A percentile compares a stretch with the other conserved stretches of the same genome.
Evolutionary conservation across 2,797 vertebrate genomes (phyloP).

Genomic region (Hirundo rustica): DNA sequence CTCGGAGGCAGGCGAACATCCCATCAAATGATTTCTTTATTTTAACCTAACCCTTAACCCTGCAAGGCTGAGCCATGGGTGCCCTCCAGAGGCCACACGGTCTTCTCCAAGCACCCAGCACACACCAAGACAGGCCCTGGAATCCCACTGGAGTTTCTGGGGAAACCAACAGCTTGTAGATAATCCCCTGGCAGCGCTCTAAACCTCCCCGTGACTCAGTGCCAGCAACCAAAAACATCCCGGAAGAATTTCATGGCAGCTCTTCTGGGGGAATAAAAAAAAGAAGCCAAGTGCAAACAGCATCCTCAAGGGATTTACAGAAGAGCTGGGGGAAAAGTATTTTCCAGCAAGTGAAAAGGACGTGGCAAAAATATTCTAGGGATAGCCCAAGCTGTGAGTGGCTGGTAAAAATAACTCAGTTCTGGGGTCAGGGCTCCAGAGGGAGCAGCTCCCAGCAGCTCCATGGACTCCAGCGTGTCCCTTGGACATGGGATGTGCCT

Average conservation of each 20-base stretch:
- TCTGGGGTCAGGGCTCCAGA: background rate
- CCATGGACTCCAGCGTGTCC: background rate
- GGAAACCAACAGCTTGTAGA: background rate
- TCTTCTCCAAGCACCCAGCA: background rate
- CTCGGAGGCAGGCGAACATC: background rate
- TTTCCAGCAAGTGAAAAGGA: constrained; percentile 36
- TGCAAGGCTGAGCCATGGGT: background rate
- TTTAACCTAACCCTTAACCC: background rate
- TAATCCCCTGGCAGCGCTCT: background rate
- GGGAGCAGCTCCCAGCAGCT: rapidly evolving
- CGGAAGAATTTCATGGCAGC: background rate
- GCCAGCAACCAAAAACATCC: background rate
- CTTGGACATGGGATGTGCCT: background rate
- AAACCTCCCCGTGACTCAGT: background rate
- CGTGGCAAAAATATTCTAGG: constrained; percentile 9
- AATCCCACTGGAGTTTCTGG: background rate
- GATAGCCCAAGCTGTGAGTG: background rate
- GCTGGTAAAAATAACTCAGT: background rate
- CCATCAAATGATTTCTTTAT: background rate
- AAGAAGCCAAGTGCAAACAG: background rate
- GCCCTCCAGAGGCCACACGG: constrained; percentile 70
- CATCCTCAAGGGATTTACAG: background rate
- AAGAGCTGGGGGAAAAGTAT: background rate
- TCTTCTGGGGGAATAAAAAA: background rate
- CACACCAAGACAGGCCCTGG: background rate